Base-by-base conservation (phyloP, 2,797 vertebrate species). In the Ctenochaetus hawaiiensis region DNA sequence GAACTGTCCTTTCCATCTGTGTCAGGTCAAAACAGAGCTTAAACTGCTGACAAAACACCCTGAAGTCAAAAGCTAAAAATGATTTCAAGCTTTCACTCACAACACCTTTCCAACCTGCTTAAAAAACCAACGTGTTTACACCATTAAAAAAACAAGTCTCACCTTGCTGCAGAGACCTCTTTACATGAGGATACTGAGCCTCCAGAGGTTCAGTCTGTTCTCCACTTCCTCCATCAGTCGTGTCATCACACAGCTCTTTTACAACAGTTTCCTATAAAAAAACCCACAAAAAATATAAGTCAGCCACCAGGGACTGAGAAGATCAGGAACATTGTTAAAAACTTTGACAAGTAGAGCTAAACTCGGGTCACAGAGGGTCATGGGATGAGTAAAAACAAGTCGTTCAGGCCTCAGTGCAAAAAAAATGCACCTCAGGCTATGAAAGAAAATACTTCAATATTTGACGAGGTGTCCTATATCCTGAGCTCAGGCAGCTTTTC, bases 121-220 rank as follows among this genome's bases (percentile, higher is more conserved):
- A 6, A 16, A 6, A 16, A 17, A 11, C 30, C 0, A 7, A 34
- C 30, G 23, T 51, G 20, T 18, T 49, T 8, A 18, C 44, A 9
- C 6, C 12, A 4, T 13, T 6, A 2, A 4, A 11, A n/a, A 68
- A 68, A 67, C 62, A 72, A 1, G 30, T 18, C 79, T 89, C 86
- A 95, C 95, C 92, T 84, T 91, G 88, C 47, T 90, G 86, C 5
- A 96, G 87, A 56, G 95, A 94, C n/a, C 14, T 89, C 77, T 93
- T 93, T 0, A 94, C 93, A 47, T 85, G 81, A 53, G 86, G 89
- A 83, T 83, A 95, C 58, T 76, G 75, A 18, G 51, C 65, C 17
- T 85, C 80, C 52, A 69, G 57, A 0, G 75, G 59, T 58, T 74
- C 76, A 43, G 74, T n/a, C 37, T 64, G 72, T 1, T 37, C 13